Evolutionary conservation across 2,888 invertebrate species (phyloP), one percentile per base, ranked within the genome.

Genomic region (Sericinus montela): DNA sequence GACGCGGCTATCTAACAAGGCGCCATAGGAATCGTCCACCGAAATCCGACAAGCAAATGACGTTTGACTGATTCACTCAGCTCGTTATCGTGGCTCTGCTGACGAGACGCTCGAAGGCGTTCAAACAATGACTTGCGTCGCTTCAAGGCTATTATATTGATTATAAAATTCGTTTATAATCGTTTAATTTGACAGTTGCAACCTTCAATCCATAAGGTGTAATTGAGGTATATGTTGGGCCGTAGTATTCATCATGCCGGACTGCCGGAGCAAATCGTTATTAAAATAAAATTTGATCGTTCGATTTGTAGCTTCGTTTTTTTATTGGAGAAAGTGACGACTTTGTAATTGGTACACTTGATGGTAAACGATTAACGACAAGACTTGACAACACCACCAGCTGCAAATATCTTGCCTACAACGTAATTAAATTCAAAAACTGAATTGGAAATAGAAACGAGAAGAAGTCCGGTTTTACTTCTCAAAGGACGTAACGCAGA

Each of bases 41-140:
- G 47, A 53, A 52, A 57, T 51, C 52, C 49, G 56, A 55, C 58
- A 56, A 34, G 42, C 41, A 57, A 63, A 54, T 61, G 65, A 65
- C 62, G 57, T 58, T 59, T 54, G 55, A 55, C 51, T 56, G 59
- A 64, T 62, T 64, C 57, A 65, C 56, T 54, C 57, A 46, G 55
- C 38, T 54, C 55, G 53, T 56, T 57, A 54, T 48, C 46, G 53
- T 41, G 36, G 43, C 50, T 47, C 58, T 52, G 59, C 54, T 52
- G 52, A 56, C 53, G 51, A 53, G 53, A 58, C 55, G 52, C 48
- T 28, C 47, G 43, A 40, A 53, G 51, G 36, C 45, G 14, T 11
- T 13, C 39, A 56, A 53, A 58, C 57, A 59, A 58, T 60, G 51
- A 55, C 35, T 19, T 10, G 36, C 37, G 37, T 15, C 29, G 19